phyloP scores from a whole-genome alignment of 2,113 vertebrate genomes.

The Trichomycterus rosablanca region DNA sequence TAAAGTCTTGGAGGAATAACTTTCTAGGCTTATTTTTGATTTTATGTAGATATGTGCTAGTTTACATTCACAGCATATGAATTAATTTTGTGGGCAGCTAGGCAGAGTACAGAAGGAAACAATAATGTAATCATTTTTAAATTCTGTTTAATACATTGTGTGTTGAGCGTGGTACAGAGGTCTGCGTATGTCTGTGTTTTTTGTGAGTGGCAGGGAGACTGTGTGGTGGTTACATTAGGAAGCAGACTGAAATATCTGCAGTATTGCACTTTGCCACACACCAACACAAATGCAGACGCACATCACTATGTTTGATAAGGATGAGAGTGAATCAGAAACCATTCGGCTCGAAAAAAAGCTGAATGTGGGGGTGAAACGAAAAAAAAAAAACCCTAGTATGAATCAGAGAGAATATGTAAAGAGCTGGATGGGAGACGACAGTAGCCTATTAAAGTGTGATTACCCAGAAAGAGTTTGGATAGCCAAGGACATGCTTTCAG shows the following conservation, averaged over 20 bases:
- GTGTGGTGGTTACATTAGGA: conserved; percentile 1
- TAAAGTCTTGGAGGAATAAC: too few relatives aligned
- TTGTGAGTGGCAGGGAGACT: background rate
- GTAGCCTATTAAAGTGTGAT: too few relatives aligned
- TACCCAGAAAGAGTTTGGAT: too few relatives aligned
- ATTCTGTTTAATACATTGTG: too few relatives aligned
- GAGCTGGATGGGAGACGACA: background rate
- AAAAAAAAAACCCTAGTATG: conserved; percentile 6
- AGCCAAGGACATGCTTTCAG: too few relatives aligned
- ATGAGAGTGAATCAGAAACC: too few relatives aligned
- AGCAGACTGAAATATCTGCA: conserved; percentile 14
- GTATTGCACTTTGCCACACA: conserved; percentile 10
- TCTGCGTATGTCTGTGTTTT: conserved; percentile 8
- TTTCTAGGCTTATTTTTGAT: background rate
- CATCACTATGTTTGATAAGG: background rate
- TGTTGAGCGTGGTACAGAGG: background rate
- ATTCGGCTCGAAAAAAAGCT: too few relatives aligned
- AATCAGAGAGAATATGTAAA: conserved; percentile 4
- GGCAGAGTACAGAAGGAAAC: too few relatives aligned
- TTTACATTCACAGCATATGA: background rate
- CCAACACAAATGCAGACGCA: background rate
- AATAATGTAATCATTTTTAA: too few relatives aligned
- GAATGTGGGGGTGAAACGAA: background rate
- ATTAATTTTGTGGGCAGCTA: background rate
- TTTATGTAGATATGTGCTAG: conserved; percentile 8